Evolutionary conservation across 2,797 vertebrate genomes (phyloP).

Genomic region (Esox lucius): DNA sequence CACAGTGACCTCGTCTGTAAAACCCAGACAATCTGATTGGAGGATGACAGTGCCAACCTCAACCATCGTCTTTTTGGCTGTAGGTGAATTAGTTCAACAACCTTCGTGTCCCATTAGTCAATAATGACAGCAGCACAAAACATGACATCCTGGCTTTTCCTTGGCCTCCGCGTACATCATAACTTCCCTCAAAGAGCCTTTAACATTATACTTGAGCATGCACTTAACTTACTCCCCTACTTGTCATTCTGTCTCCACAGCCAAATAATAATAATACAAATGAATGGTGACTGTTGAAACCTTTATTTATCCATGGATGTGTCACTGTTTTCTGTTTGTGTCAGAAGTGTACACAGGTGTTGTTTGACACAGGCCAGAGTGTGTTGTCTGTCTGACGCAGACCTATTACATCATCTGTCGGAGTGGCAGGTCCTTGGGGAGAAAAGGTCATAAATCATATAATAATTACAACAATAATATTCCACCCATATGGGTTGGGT

Average conservation of each 20-base stretch:
- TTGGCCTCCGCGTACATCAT: neutral
- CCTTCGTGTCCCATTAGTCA: constrained; percentile 7
- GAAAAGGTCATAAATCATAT: neutral
- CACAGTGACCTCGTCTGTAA: neutral
- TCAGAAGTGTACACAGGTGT: constrained; percentile 11
- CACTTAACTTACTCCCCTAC: neutral
- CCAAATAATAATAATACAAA: neutral
- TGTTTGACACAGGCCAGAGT: constrained; percentile 9
- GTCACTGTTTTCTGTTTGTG: constrained; percentile 15
- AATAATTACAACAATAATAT: neutral
- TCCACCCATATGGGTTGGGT: neutral
- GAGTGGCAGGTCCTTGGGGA: neutral
- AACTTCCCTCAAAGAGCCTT: neutral
- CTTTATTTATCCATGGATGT: constrained; percentile 5
- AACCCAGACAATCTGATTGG: neutral
- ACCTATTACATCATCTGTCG: constrained; percentile 1
- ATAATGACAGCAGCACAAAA: neutral
- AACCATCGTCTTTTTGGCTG: neutral
- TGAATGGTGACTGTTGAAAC: constrained; percentile 9
- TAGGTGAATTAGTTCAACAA: neutral
- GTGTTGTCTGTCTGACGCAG: constrained; percentile 2
- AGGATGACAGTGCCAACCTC: neutral
- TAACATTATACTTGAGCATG: neutral
- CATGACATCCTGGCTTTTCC: constrained; percentile 11
- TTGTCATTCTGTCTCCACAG: neutral